Percentiles rank a stretch among this genome's conserved stretches.
Conservation (phyloP, 1,140 invertebrate genomes). For the Euura saliciscinereae region DNA sequence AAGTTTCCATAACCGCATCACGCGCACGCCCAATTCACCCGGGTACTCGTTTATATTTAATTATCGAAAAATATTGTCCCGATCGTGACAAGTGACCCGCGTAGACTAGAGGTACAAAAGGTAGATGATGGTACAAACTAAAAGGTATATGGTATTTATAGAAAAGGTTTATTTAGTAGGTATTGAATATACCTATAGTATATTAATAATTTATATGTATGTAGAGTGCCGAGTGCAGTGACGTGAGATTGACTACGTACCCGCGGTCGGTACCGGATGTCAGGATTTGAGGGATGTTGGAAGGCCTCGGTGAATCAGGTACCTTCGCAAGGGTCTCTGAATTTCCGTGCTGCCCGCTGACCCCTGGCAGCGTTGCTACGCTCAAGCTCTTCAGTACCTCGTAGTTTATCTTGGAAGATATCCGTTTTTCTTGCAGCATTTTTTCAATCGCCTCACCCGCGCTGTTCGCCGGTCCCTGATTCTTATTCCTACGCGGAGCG, state of each 20-base stretch:
- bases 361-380: constrained; percentile 54
- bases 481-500: constrained; percentile 66
- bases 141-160: too few species aligned
- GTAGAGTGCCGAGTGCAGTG: too few species aligned
- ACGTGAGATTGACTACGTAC: not conserved
- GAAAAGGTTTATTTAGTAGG: too few species aligned
- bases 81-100: too few species aligned
- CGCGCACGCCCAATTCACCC: too few species aligned
- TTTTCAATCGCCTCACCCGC: constrained; percentile 92
- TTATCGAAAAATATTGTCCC: too few species aligned
- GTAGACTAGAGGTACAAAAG: too few species aligned
- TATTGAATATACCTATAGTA: too few species aligned
- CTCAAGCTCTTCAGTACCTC: constrained; percentile 90
- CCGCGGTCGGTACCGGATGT: not conserved
- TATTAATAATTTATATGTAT: too few species aligned
- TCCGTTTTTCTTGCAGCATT: constrained; percentile 93
- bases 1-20: not conserved
- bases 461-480: constrained; percentile 71
- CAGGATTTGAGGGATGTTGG: too few species aligned
- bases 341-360: not conserved
- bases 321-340: not conserved
- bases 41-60: too few species aligned
- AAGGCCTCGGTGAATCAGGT: not conserved
- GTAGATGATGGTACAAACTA: too few species aligned
- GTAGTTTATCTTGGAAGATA: constrained; percentile 97